phyloP scores from a whole-genome alignment of 2,797 vertebrate genomes.

The Artibeus lituratus region DNA sequence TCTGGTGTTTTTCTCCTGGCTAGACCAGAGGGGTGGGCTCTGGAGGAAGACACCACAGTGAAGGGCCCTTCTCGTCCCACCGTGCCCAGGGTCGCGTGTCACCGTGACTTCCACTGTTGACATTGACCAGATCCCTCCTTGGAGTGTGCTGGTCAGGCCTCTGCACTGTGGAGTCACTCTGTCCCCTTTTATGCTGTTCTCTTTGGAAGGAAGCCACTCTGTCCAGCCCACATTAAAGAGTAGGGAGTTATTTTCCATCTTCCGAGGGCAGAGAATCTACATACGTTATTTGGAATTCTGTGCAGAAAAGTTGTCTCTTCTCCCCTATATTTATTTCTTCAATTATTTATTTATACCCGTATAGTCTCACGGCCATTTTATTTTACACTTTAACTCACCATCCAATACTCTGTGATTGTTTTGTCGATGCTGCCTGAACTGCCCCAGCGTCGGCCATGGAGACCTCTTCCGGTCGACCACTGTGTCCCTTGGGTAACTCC shows the following conservation, averaged over 20 bases:
- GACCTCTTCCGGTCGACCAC: background rate
- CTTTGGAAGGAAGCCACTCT: background rate
- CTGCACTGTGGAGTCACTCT: background rate
- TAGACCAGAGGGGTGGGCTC: background rate
- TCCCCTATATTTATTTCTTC: background rate
- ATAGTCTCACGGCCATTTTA: background rate
- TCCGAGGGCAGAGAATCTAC: background rate
- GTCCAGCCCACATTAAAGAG: background rate
- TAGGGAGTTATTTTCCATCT: background rate
- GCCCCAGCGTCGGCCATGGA: accelerated
- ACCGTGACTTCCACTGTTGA: background rate
- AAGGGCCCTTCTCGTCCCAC: background rate
- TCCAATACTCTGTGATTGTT: background rate
- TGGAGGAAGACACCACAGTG: background rate
- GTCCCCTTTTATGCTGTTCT: background rate
- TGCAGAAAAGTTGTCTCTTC: background rate
- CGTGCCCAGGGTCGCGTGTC: background rate
- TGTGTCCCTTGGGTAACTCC: background rate
- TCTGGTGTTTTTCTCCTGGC: background rate
- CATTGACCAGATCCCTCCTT: background rate
- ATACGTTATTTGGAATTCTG: background rate
- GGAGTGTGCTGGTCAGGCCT: background rate
- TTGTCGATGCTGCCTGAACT: background rate
- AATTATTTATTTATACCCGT: background rate
- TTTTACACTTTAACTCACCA: background rate